A percentile compares a stretch with the other conserved stretches of the same genome.
Conservation (phyloP, 2,888 invertebrate genomes). For the Brenthis hecate region DNA sequence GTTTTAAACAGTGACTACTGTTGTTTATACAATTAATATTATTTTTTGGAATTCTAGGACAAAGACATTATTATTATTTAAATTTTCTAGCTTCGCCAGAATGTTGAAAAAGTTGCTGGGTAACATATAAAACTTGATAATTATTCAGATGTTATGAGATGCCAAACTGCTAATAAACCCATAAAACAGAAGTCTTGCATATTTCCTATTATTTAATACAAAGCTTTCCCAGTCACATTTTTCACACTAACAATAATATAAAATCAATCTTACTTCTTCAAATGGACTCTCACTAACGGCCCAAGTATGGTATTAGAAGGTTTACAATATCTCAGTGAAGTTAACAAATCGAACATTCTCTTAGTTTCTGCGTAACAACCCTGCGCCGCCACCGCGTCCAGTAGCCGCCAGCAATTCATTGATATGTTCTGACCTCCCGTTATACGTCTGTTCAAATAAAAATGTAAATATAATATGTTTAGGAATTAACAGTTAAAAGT, state of each 20-base stretch:
- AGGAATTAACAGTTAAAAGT: too few species aligned
- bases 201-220: too few species aligned
- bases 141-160: too few species aligned
- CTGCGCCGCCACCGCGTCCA: constrained; percentile 77
- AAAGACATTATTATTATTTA: too few species aligned
- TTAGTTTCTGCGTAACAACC: constrained; percentile 66
- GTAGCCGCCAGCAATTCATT: constrained; percentile 84
- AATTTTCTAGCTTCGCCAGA: too few species aligned
- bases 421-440: constrained; percentile 74
- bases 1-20: too few species aligned
- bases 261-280: constrained; percentile 68
- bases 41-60: neutral
- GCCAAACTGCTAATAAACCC: too few species aligned
- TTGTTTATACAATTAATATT: neutral
- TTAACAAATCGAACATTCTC: constrained; percentile 77
- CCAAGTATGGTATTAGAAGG: constrained; percentile 83
- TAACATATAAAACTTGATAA: too few species aligned
- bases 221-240: too few species aligned
- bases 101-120: too few species aligned
- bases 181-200: too few species aligned
- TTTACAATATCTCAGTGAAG: constrained; percentile 78
- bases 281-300: constrained; percentile 83
- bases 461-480: neutral
- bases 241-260: neutral
- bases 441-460: constrained; percentile 52